Percentiles rank a stretch among this genome's conserved stretches.
These are phyloP conservation scores for Camelus bactrianus DNA, from an alignment of 2,113 vertebrate species.

Conservation along the genomic window DNA sequence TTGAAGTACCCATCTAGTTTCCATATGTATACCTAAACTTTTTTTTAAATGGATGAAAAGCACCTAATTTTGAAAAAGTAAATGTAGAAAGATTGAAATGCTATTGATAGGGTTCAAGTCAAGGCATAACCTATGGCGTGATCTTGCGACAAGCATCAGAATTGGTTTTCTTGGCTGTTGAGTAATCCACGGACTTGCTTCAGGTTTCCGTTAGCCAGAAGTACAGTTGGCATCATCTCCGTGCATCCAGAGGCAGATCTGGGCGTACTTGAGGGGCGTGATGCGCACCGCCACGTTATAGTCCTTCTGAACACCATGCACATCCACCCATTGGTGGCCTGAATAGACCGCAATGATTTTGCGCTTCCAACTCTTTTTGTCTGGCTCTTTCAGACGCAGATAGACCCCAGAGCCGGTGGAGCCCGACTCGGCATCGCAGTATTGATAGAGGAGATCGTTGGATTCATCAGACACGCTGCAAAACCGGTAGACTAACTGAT, in stretches of 20 bases:
- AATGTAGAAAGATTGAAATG: slow-evolving; percentile 54
- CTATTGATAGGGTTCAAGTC: slow-evolving; percentile 62
- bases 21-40: slow-evolving; percentile 63
- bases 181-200: rapidly evolving
- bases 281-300: slow-evolving; percentile 98
- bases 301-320: slow-evolving; percentile 94
- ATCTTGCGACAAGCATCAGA: neutral
- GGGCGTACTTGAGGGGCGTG: slow-evolving; percentile 97
- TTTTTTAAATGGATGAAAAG: slow-evolving; percentile 50
- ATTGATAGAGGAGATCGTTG: slow-evolving; percentile 95
- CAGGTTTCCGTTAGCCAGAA: slow-evolving; percentile 84
- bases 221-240: slow-evolving; percentile 91
- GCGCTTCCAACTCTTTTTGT: slow-evolving; percentile 95
- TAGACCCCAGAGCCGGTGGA: slow-evolving; percentile 97
- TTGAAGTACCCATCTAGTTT: slow-evolving; percentile 66
- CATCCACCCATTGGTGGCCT: slow-evolving; percentile 96
- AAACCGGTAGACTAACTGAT: slow-evolving; percentile 96
- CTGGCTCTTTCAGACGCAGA: slow-evolving; percentile 95
- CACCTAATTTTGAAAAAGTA: slow-evolving; percentile 61
- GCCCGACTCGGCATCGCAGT: slow-evolving; percentile 96
- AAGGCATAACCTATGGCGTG: neutral
- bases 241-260: slow-evolving; percentile 98
- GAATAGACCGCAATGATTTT: slow-evolving; percentile 97
- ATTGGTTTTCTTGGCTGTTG: neutral
- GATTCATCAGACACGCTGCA: slow-evolving; percentile 97